Evolutionary conservation across 2,113 vertebrate species (phyloP).

Genomic region (Larimichthys polyactis): DNA sequence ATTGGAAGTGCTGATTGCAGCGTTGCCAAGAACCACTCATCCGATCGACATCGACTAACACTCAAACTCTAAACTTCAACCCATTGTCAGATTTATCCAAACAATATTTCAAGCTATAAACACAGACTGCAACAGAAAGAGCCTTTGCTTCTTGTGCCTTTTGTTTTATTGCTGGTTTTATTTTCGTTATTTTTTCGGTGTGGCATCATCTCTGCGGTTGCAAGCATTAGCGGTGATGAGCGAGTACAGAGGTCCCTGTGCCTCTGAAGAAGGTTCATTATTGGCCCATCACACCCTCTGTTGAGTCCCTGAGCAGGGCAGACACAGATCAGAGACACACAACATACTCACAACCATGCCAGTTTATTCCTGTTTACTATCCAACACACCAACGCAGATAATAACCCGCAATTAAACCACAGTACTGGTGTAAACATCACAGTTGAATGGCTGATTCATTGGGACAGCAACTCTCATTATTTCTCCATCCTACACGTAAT

Average conservation of each 20-base stretch:
- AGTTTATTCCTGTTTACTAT: constrained; percentile 27
- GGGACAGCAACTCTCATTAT: background rate
- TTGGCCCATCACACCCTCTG: constrained; percentile 23
- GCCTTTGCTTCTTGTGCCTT: background rate
- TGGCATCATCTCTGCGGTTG: constrained; percentile 1
- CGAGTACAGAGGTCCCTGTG: constrained; percentile 4
- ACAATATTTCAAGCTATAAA: background rate
- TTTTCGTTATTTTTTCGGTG: background rate
- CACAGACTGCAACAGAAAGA: background rate
- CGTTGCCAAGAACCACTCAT: too few species aligned
- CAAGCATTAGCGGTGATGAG: constrained; percentile 20
- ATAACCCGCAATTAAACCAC: constrained; percentile 42
- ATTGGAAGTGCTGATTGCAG: too few species aligned
- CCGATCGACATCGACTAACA: too few species aligned
- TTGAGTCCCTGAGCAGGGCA: constrained; percentile 9
- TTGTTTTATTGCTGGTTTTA: constrained; percentile 12
- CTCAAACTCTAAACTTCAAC: too few species aligned
- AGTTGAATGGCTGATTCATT: constrained; percentile 13
- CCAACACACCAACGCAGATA: constrained; percentile 40
- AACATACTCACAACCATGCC: constrained; percentile 3
- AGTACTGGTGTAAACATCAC: constrained; percentile 18
- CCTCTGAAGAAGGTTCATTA: constrained; percentile 38
- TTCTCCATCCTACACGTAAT: constrained; percentile 8
- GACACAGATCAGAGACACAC: constrained; percentile 2
- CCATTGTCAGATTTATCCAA: background rate